A percentile compares a stretch with the other conserved stretches of the same genome.
Conservation (phyloP, 1,140 invertebrate genomes). For the Leptinotarsa lineolata region DNA sequence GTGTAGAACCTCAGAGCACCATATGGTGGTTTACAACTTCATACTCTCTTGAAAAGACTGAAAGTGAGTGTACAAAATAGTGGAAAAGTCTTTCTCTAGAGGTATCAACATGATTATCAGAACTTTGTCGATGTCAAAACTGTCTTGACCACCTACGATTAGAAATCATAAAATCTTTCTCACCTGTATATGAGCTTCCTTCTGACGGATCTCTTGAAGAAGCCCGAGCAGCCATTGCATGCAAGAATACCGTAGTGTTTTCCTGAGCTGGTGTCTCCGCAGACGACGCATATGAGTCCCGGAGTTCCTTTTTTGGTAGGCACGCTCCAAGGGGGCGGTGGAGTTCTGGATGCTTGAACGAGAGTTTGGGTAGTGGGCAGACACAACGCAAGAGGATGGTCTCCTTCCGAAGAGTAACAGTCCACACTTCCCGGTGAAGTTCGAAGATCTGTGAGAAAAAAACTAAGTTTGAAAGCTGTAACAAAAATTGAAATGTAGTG, state of each 20-base stretch:
- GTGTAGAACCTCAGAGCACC: no score
- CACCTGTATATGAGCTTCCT: conserved; percentile 97
- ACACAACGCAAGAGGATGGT: conserved; percentile 52
- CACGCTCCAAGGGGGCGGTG: conserved; percentile 52
- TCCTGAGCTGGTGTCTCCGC: conserved; percentile 94
- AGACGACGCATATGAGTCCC: conserved; percentile 89
- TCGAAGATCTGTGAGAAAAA: conserved; percentile 49
- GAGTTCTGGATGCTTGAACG: conserved; percentile 54
- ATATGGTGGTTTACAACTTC: no score
- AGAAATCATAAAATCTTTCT: background rate
- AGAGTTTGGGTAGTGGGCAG: conserved; percentile 51
- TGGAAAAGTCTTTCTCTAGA: no score
- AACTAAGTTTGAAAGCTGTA: no score
- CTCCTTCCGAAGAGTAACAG: conserved; percentile 51
- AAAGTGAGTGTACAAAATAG: no score
- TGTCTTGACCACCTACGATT: no score
- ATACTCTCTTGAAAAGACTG: no score
- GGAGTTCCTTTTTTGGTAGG: conserved; percentile 56
- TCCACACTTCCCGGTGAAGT: conserved; percentile 52
- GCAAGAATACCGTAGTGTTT: conserved; percentile 99
- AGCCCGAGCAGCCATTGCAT: conserved; percentile 98
- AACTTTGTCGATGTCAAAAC: no score
- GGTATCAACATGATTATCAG: no score
- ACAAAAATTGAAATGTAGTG: no score
- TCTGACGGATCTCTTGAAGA: conserved; percentile 96